A percentile compares a stretch with the other conserved stretches of the same genome.
Conservation (phyloP, 2,888 invertebrate genomes). For the Agapostemon virescens region DNA sequence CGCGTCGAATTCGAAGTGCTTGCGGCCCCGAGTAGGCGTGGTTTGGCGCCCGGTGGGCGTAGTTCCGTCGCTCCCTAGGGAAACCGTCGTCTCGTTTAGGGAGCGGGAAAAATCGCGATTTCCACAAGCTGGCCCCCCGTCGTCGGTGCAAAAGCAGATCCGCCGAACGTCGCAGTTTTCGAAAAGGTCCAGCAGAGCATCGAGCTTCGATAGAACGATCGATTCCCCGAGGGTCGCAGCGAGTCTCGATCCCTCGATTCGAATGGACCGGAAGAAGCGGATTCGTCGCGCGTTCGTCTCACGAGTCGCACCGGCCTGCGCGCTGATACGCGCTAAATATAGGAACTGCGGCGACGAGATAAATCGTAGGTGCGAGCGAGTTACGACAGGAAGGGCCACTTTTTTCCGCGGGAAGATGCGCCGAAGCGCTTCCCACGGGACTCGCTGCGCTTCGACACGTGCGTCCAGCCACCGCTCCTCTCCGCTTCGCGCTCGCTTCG, state of each 20-base stretch:
- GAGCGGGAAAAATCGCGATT: not conserved
- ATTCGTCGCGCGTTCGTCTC: slow-evolving; percentile 24
- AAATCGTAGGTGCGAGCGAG: slow-evolving; percentile 37
- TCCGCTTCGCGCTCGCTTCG: not conserved
- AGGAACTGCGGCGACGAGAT: slow-evolving; percentile 46
- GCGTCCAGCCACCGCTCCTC: slow-evolving; percentile 18
- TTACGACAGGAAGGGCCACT: slow-evolving; percentile 31
- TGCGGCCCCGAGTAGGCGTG: not conserved
- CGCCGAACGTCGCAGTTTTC: not conserved
- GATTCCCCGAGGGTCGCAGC: not conserved
- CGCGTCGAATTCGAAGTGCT: not conserved
- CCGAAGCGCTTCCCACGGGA: slow-evolving; percentile 51
- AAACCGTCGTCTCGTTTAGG: not conserved
- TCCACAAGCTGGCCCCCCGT: not conserved
- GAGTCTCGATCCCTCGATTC: not conserved
- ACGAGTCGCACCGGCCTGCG: slow-evolving; percentile 18
- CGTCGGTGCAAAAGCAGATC: not conserved
- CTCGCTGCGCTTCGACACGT: slow-evolving; percentile 44
- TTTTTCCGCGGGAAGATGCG: slow-evolving; percentile 19
- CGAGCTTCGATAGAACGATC: too few relatives aligned
- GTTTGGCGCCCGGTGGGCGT: not conserved
- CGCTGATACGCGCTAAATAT: slow-evolving; percentile 67
- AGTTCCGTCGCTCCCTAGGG: not conserved
- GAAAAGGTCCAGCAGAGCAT: too few relatives aligned
- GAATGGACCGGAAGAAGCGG: not conserved